phyloP scores from a whole-genome alignment of 2,797 vertebrate genomes.

The Cottoperca gobio region DNA sequence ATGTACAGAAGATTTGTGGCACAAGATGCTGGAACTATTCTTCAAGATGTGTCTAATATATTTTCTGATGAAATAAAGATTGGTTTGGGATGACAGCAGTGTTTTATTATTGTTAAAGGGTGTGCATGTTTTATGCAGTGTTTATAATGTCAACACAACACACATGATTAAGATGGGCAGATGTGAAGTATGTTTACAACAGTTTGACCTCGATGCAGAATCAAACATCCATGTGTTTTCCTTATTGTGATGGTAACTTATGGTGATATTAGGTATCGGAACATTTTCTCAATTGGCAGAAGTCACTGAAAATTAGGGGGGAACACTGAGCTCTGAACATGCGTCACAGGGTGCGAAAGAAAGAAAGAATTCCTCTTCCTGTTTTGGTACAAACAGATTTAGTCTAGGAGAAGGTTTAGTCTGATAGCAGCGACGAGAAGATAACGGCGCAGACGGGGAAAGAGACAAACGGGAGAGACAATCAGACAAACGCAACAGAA shows the following conservation, averaged over 20 bases:
- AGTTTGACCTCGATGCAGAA: neutral
- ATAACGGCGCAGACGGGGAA: conserved; percentile 40
- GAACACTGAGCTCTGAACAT: neutral
- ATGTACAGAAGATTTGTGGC: conserved; percentile 11
- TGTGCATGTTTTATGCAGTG: conserved; percentile 6
- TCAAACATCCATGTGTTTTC: neutral
- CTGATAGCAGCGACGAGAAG: conserved; percentile 28
- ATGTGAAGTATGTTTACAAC: conserved; percentile 12
- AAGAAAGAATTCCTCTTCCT: conserved; percentile 45
- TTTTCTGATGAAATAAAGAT: conserved; percentile 62
- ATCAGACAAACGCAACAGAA: neutral
- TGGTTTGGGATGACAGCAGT: conserved; percentile 46
- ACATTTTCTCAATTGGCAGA: neutral
- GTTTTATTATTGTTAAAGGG: conserved; percentile 23
- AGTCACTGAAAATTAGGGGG: neutral
- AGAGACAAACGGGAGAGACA: conserved; percentile 10
- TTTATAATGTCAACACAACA: conserved; percentile 57
- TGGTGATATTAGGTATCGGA: too few species aligned
- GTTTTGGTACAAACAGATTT: conserved; percentile 81
- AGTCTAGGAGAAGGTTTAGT: conserved; percentile 27
- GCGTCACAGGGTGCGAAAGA: conserved; percentile 6
- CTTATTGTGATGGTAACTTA: neutral
- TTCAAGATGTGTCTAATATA: conserved; percentile 51
- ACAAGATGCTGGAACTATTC: conserved; percentile 43
- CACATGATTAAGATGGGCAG: conserved; percentile 34